These are phyloP conservation scores for Polyommatus icarus DNA, from an alignment of 2,888 invertebrate species.

Conservation along the genomic window DNA sequence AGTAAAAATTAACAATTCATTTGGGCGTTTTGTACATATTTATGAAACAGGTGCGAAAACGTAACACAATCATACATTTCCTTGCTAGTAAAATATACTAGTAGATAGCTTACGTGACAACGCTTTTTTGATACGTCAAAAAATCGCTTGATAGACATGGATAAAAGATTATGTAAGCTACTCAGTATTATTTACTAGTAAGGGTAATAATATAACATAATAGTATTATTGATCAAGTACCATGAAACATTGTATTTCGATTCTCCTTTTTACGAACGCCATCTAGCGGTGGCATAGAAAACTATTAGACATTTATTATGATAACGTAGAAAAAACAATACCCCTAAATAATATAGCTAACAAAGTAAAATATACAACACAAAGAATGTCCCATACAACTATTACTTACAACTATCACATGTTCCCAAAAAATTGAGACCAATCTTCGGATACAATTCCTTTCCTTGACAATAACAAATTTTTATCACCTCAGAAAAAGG, in stretches of 20 bases:
- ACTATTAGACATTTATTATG: not conserved
- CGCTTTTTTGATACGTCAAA: not conserved
- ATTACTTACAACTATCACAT: constrained; percentile 26
- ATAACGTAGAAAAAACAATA: not conserved
- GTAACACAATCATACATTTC: not conserved
- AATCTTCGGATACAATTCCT: not conserved
- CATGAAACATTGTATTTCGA: not conserved
- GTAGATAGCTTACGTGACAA: not conserved
- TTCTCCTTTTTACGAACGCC: not conserved
- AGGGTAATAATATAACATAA: not conserved
- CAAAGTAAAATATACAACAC: constrained; percentile 21
- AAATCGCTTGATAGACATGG: not conserved
- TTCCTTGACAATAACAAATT: not conserved
- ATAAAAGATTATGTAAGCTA: not conserved
- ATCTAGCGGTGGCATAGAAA: constrained; percentile 1
- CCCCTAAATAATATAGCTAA: not conserved
- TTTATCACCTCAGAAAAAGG: not conserved
- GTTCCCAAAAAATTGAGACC: constrained; percentile 23
- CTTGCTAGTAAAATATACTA: not conserved
- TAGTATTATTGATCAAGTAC: no score
- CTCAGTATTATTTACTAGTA: not conserved
- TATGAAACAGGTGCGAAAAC: constrained; percentile 21
- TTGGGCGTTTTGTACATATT: constrained; percentile 18
- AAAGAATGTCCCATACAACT: constrained; percentile 22
- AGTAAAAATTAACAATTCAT: not conserved